Base-by-base conservation (phyloP, 2,888 invertebrate species). In the Ophioninae sp. region DNA sequence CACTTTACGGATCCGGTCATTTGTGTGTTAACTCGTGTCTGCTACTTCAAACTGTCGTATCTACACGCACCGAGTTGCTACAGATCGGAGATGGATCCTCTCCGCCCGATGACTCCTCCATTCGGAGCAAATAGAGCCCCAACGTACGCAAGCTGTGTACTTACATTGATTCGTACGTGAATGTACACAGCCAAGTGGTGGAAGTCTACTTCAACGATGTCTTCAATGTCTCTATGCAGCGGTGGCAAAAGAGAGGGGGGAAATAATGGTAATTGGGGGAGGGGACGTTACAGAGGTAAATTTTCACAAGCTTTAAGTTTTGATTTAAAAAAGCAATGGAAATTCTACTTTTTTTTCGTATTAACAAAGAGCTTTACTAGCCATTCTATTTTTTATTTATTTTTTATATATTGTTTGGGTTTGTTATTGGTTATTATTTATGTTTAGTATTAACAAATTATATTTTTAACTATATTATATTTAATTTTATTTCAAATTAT, bases 1-100 rank as follows among this genome's bases (percentile, higher is more conserved):
- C 81, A 81, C 84, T 84, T 79, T 76, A 68, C 67, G 68, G 81
- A 81, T 84, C 84, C 84, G 84, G 84, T 84, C 75, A 84, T 84
- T 84, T 84, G 81, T 84, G 81, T 79, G 84, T 81, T 84, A 84
- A 84, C 79, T 81, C 84, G 79, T 84, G 84, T 84, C 84, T 81
- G 81, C 84, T 73, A 61, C 68, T 78, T 61, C 62, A 70, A 69
- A 73, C 41, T 20, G 44, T n/a, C 44, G 30, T 64, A 37, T 57
- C n/a, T 44, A 50, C 62, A 37, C 64, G 17, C 37, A 50, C 8
- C 8, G 17, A 23, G 69, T 75, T 61, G 17, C 67, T 10, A 56
- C 72, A 41, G 67, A 69, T 73, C 62, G 21, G 37, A 65, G 76
- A 83, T 76, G 72, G 75, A 68, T 13, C 13, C 44, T 13, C 44